Conservation (phyloP, 2,113 vertebrate species). For the Thunnus maccoyii region DNA sequence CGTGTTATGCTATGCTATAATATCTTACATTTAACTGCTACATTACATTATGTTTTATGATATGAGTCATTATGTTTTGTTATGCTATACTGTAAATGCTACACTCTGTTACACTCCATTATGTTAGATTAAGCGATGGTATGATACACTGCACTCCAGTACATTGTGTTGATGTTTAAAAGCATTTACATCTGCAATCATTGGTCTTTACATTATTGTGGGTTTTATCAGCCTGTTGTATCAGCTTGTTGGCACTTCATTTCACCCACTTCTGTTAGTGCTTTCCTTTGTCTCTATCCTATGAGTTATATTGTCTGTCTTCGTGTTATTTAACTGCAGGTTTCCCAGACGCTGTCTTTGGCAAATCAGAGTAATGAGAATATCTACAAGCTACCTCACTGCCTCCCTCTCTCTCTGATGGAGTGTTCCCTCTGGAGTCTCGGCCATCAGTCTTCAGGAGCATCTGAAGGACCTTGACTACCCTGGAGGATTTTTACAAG, state of each 20-base stretch:
- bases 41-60: too few species aligned
- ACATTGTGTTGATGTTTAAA: neutral
- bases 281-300: slow-evolving; percentile 24
- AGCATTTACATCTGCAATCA: neutral
- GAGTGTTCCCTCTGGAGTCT: slow-evolving; percentile 51
- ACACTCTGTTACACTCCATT: neutral
- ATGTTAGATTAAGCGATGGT: neutral
- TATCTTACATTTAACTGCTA: too few species aligned
- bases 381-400: neutral
- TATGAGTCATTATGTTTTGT: too few species aligned
- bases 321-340: neutral
- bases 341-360: slow-evolving; percentile 39
- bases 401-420: slow-evolving; percentile 34
- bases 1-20: too few species aligned
- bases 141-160: neutral
- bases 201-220: neutral
- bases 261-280: slow-evolving; percentile 7
- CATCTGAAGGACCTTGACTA: slow-evolving; percentile 62
- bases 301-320: neutral
- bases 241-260: neutral
- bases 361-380: slow-evolving; percentile 48
- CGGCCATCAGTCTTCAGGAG: slow-evolving; percentile 58
- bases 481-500: slow-evolving; percentile 61
- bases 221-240: slow-evolving; percentile 23
- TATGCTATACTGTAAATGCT: neutral